These are phyloP conservation scores for Ennomos erosarius DNA, from an alignment of 2,888 invertebrate species.

Conservation along the genomic window DNA sequence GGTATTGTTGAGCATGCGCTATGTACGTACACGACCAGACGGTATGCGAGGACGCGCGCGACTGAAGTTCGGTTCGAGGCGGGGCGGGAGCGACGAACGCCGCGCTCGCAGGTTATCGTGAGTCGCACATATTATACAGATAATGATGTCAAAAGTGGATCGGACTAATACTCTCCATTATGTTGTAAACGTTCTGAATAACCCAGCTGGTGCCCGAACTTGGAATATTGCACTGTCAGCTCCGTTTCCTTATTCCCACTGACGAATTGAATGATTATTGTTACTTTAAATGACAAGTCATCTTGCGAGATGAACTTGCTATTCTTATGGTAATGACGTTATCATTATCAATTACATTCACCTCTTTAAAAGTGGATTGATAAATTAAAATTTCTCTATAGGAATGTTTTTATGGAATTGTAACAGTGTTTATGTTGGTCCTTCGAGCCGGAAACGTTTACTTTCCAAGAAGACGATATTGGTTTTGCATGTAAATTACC, in stretches of 20 bases:
- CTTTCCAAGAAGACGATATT: slow-evolving; percentile 17
- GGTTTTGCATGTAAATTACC: slow-evolving; percentile 22
- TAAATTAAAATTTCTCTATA: slow-evolving; percentile 32
- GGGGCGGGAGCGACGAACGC: slow-evolving; percentile 74
- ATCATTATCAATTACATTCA: slow-evolving; percentile 59
- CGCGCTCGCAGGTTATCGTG: slow-evolving; percentile 82
- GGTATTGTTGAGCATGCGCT: slow-evolving; percentile 47
- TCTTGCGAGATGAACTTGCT: slow-evolving; percentile 43
- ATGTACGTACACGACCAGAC: slow-evolving; percentile 60
- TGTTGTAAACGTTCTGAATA: slow-evolving; percentile 77
- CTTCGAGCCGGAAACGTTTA: slow-evolving; percentile 21
- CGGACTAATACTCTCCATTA: slow-evolving; percentile 82
- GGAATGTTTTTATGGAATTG: slow-evolving; percentile 10
- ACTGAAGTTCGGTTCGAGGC: slow-evolving; percentile 65
- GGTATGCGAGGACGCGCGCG: slow-evolving; percentile 70
- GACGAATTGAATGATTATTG: slow-evolving; percentile 45
- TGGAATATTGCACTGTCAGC: slow-evolving; percentile 61
- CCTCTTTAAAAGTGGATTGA: slow-evolving; percentile 48
- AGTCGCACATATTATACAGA: slow-evolving; percentile 80
- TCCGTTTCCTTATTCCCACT: slow-evolving; percentile 46
- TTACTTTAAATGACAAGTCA: slow-evolving; percentile 51
- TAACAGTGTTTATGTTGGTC: slow-evolving; percentile 9
- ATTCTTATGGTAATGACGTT: slow-evolving; percentile 59
- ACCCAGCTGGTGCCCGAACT: slow-evolving; percentile 47
- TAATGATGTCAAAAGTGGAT: slow-evolving; percentile 85